These are phyloP conservation scores for Panzeria rudis DNA, from an alignment of 2,888 invertebrate species.

Conservation along the genomic window DNA sequence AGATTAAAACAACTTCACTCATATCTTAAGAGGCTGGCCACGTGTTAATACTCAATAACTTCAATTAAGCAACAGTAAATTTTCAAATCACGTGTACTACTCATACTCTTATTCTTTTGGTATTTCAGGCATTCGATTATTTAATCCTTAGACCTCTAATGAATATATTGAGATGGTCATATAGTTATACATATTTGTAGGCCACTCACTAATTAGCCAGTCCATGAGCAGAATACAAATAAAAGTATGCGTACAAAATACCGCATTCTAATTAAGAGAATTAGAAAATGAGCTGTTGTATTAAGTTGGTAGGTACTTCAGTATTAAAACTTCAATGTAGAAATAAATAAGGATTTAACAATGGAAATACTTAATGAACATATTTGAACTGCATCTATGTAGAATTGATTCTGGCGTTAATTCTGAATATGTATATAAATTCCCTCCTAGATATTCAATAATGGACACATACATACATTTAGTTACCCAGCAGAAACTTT, in stretches of 20 bases:
- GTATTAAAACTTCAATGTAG: background rate
- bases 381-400: no score
- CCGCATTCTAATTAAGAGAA: background rate
- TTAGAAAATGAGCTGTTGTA: background rate
- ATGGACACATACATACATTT: no score
- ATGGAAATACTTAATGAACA: no score
- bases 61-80: slow-evolving; percentile 52
- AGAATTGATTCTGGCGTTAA: no score
- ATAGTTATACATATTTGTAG: background rate
- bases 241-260: background rate
- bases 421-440: no score
- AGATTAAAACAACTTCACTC: background rate
- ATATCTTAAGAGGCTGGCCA: background rate
- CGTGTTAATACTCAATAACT: background rate
- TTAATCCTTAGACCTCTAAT: background rate
- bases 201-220: background rate
- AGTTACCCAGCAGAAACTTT: no score
- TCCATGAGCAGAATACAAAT: background rate
- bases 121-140: background rate
- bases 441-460: no score
- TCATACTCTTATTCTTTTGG: background rate
- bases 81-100: slow-evolving; percentile 47
- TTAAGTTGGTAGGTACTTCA: background rate
- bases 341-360: background rate
- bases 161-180: background rate